Percentiles rank a stretch among this genome's conserved stretches.
phyloP scores from a whole-genome alignment of 2,113 vertebrate genomes.

The Bambusicola thoracicus region DNA sequence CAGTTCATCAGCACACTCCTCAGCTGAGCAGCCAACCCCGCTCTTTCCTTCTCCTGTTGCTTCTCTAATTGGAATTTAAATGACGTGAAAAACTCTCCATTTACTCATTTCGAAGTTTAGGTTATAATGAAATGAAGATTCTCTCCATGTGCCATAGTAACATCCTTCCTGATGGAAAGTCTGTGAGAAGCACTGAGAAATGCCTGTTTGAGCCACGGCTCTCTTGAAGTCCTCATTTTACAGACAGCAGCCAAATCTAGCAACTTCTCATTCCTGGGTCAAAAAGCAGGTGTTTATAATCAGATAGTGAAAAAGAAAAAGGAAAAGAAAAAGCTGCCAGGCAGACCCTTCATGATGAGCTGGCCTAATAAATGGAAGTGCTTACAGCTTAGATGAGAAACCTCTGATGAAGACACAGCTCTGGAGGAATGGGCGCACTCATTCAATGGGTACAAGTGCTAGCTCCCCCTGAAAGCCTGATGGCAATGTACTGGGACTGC shows the following conservation, averaged over 20 bases:
- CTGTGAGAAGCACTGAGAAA: background rate
- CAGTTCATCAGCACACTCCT: accelerated
- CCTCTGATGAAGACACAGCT: background rate
- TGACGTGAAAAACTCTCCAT: background rate
- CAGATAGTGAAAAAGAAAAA: background rate
- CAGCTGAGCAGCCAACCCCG: background rate
- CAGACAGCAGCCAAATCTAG: background rate
- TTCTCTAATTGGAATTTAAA: background rate
- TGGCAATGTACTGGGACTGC: background rate
- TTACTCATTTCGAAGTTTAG: background rate
- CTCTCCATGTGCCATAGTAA: background rate
- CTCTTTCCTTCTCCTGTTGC: background rate
- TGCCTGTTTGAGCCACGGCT: background rate
- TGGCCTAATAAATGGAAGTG: background rate
- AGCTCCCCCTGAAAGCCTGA: background rate
- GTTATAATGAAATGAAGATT: background rate
- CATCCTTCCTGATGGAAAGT: background rate
- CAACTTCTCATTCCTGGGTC: background rate
- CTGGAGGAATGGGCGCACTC: background rate
- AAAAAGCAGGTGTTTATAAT: background rate
- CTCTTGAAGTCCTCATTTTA: background rate
- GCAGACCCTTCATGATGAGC: background rate
- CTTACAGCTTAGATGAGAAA: background rate
- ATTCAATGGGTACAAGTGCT: background rate
- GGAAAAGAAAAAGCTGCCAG: background rate